These are phyloP conservation scores for Lymantria monacha DNA, from an alignment of 2,888 invertebrate genomes.

Conservation along the genomic window DNA sequence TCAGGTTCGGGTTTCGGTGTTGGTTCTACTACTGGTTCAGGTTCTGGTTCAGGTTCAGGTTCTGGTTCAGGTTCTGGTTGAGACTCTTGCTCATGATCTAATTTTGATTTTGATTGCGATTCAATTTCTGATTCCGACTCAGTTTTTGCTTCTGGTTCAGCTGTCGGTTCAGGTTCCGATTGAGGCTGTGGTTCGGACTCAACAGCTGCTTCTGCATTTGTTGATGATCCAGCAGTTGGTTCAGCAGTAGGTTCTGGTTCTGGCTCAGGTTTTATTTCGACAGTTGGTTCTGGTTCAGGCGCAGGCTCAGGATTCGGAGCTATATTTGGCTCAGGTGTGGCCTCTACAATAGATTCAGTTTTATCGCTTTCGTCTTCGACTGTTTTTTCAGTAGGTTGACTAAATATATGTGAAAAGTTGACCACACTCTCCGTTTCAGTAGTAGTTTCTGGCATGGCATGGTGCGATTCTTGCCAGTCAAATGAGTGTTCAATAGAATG, in stretches of 20 bases:
- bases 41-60: constrained; percentile 24
- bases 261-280: constrained; percentile 16
- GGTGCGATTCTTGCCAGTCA: constrained; percentile 61
- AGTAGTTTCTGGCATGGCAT: constrained; percentile 45
- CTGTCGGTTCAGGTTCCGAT: constrained; percentile 29
- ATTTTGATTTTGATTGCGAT: constrained; percentile 15
- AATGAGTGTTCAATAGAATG: constrained; percentile 37
- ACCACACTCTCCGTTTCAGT: constrained; percentile 53
- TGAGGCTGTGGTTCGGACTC: constrained; percentile 36
- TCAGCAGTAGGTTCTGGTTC: constrained; percentile 23
- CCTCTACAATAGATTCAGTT: constrained; percentile 31
- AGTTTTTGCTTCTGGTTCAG: constrained; percentile 32
- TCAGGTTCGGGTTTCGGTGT: constrained; percentile 13
- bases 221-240: neutral
- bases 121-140: constrained; percentile 14
- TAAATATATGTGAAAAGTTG: constrained; percentile 60
- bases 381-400: constrained; percentile 34
- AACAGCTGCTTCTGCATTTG: constrained; percentile 13
- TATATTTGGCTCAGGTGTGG: constrained; percentile 30
- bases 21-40: constrained; percentile 32
- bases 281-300: constrained; percentile 27
- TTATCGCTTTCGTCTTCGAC: constrained; percentile 26
- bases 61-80: constrained; percentile 32
- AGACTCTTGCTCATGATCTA: constrained; percentile 19
- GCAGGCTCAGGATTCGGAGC: constrained; percentile 38